Evolutionary conservation across 2,113 vertebrate genomes (phyloP).

Genomic region (Hassar affinis): DNA sequence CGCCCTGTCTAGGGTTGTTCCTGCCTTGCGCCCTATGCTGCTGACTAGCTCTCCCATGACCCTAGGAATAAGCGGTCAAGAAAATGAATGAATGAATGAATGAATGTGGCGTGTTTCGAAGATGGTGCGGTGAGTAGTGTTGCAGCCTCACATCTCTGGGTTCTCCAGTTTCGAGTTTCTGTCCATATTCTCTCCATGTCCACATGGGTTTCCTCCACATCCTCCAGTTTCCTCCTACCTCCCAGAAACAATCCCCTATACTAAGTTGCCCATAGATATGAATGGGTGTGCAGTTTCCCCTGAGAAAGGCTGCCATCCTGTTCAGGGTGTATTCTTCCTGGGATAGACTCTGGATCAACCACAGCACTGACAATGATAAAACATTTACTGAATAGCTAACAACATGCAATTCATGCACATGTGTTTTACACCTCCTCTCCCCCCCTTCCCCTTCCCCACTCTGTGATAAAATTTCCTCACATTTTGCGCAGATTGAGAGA

Average conservation of each 20-base stretch:
- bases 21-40: no score
- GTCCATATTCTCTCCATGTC: neutral
- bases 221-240: neutral
- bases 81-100: no score
- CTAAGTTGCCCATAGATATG: neutral
- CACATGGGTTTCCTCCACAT: neutral
- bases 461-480: neutral
- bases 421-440: neutral
- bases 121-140: neutral
- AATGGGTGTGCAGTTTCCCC: neutral
- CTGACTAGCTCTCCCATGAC: no score
- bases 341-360: neutral
- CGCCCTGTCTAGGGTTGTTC: no score
- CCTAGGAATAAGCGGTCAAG: no score
- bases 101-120: neutral
- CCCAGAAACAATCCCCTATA: neutral
- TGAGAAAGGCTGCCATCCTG: neutral
- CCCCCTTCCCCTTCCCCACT: neutral
- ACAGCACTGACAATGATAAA: neutral
- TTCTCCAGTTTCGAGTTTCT: neutral
- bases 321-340: neutral
- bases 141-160: neutral
- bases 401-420: neutral
- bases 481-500: neutral
- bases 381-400: neutral